Evolutionary conservation across 2,113 vertebrate genomes (phyloP).

Genomic region (Pongo pygmaeus): DNA sequence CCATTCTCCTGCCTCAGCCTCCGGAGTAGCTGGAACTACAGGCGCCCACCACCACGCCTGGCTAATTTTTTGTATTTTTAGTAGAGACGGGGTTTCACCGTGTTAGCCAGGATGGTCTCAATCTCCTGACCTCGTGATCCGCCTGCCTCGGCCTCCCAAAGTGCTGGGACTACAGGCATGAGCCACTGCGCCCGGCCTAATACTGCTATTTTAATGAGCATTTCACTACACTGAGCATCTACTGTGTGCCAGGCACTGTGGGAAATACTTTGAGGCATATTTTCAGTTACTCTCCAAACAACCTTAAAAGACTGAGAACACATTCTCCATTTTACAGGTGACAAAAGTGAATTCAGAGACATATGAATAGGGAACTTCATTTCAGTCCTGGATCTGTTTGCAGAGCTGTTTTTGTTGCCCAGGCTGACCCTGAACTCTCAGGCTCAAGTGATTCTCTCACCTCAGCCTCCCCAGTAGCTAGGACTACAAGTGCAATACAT

Average conservation of each 20-base stretch:
- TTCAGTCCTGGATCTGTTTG: neutral
- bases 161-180: too few species aligned
- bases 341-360: neutral
- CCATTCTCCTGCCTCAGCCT: too few species aligned
- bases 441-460: neutral
- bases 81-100: too few species aligned
- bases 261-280: neutral
- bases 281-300: neutral
- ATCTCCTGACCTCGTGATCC: too few species aligned
- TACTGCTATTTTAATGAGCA: neutral
- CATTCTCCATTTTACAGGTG: neutral
- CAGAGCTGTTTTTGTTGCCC: neutral
- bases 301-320: neutral
- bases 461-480: neutral
- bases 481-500: too few species aligned
- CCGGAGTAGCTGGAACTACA: too few species aligned
- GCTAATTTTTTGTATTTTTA: too few species aligned
- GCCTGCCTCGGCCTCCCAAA: too few species aligned
- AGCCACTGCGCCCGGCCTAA: too few species aligned
- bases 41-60: too few species aligned
- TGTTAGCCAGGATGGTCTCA: too few species aligned
- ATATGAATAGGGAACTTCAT: neutral
- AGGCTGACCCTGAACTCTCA: neutral
- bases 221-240: neutral
- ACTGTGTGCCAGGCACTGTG: neutral